Conservation (phyloP, 2,888 invertebrate species). For the Stenichneumon culpator region DNA sequence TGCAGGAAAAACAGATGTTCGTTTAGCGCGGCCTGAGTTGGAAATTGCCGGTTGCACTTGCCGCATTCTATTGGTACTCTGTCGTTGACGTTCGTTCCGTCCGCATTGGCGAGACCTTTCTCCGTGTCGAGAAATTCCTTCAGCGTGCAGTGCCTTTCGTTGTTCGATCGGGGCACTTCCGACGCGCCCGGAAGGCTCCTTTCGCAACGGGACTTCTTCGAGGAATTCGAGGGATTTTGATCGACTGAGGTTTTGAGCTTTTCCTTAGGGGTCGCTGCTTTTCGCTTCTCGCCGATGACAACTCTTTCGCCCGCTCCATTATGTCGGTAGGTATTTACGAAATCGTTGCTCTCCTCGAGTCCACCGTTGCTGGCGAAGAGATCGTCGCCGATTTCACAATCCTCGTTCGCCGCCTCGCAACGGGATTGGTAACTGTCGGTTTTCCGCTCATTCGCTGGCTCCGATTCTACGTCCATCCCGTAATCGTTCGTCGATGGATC, state of each 20-base stretch:
- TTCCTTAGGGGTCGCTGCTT: not conserved
- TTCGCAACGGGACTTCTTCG: not conserved
- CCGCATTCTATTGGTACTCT: constrained; percentile 49
- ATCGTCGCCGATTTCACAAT: not conserved
- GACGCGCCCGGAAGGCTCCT: not conserved
- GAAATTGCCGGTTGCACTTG: constrained; percentile 59
- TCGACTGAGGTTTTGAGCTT: not conserved
- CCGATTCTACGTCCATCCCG: not conserved
- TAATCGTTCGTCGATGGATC: constrained; percentile 6
- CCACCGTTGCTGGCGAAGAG: not conserved
- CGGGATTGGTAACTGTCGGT: not conserved
- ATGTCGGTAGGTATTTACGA: not conserved
- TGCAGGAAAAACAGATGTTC: constrained; percentile 67
- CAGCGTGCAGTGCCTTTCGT: not conserved
- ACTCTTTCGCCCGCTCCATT: constrained; percentile 1
- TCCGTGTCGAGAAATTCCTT: constrained; percentile 44
- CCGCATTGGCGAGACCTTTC: not conserved
- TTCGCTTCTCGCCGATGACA: constrained; percentile 13
- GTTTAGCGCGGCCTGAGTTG: constrained; percentile 47
- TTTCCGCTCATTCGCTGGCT: not conserved
- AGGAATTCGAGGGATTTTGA: not conserved
- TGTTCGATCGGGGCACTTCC: not conserved
- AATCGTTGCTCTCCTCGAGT: not conserved
- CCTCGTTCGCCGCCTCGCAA: not conserved
- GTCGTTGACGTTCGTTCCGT: not conserved